Percentiles rank a stretch among this genome's conserved stretches.
phyloP scores from a whole-genome alignment of 2,797 vertebrate genomes.

The Lophotriccus pileatus region DNA sequence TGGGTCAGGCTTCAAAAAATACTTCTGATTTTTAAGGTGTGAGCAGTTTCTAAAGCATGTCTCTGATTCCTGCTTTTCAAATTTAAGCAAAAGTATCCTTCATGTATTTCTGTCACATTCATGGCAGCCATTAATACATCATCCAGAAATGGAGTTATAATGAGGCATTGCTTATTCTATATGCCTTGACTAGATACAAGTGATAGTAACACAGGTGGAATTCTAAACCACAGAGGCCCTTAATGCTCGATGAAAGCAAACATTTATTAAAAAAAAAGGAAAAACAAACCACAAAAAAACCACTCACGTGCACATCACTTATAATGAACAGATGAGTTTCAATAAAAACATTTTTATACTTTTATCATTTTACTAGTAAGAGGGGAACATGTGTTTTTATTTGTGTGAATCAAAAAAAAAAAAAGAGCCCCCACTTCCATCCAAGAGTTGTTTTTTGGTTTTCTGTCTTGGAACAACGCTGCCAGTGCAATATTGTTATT shows the following conservation, averaged over 20 bases:
- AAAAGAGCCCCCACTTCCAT: neutral
- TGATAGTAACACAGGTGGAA: neutral
- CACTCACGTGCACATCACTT: neutral
- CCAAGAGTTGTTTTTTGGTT: neutral
- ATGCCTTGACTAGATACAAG: neutral
- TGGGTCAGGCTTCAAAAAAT: neutral
- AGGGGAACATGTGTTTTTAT: neutral
- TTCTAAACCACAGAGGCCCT: neutral
- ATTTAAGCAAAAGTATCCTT: slow-evolving; percentile 10
- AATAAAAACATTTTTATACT: neutral
- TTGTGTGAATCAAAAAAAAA: neutral
- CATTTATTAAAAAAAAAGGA: neutral
- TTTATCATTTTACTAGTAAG: neutral
- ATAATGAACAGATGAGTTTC: neutral
- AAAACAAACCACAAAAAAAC: too few relatives aligned
- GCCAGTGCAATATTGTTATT: neutral
- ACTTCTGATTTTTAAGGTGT: neutral
- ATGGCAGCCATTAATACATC: slow-evolving; percentile 28
- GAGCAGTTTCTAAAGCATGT: neutral
- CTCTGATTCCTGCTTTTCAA: neutral
- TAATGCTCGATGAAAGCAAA: neutral
- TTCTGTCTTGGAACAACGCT: neutral
- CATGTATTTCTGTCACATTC: slow-evolving; percentile 54
- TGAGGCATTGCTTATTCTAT: slow-evolving; percentile 27
- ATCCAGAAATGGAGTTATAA: slow-evolving; percentile 28